Evolutionary conservation across 2,113 vertebrate species (phyloP).

Genomic region (Nibea albiflora): DNA sequence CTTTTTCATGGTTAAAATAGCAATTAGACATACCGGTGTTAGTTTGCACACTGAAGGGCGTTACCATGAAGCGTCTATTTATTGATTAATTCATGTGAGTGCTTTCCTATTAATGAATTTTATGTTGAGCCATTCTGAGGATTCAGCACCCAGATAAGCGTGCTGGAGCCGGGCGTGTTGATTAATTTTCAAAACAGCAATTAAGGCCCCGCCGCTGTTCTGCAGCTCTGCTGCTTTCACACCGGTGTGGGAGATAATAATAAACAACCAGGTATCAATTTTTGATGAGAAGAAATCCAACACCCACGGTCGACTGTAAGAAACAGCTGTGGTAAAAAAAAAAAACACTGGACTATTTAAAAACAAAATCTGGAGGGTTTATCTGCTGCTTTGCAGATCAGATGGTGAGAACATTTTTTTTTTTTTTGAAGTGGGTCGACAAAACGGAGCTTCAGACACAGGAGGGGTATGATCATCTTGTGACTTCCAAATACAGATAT

Average conservation of each 20-base stretch:
- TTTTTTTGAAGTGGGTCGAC: constrained; percentile 21
- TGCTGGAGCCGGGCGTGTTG: constrained; percentile 3
- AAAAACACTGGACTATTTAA: constrained; percentile 1
- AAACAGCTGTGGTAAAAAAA: constrained; percentile 40
- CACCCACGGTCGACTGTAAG: constrained; percentile 20
- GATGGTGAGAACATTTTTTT: not conserved
- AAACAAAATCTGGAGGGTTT: not conserved
- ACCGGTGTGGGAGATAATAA: constrained; percentile 49
- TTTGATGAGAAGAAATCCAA: constrained; percentile 64
- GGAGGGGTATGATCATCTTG: constrained; percentile 51
- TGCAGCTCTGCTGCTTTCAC: constrained; percentile 46
- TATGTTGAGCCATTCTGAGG: constrained; percentile 20
- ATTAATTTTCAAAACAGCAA: constrained; percentile 52
- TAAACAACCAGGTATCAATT: constrained; percentile 62
- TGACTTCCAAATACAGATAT: constrained; percentile 56
- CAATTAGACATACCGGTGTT: constrained; percentile 11
- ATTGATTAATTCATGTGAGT: constrained; percentile 28
- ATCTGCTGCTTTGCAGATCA: constrained; percentile 33
- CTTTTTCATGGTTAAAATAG: constrained; percentile 29
- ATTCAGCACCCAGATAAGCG: constrained; percentile 11
- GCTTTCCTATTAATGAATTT: constrained; percentile 19
- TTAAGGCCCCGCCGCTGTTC: constrained; percentile 24
- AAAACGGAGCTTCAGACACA: constrained; percentile 29
- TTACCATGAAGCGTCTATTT: constrained; percentile 12
- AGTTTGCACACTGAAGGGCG: not conserved